These are phyloP conservation scores for Aptenodytes patagonicus DNA, from an alignment of 2,113 vertebrate genomes.

Conservation along the genomic window DNA sequence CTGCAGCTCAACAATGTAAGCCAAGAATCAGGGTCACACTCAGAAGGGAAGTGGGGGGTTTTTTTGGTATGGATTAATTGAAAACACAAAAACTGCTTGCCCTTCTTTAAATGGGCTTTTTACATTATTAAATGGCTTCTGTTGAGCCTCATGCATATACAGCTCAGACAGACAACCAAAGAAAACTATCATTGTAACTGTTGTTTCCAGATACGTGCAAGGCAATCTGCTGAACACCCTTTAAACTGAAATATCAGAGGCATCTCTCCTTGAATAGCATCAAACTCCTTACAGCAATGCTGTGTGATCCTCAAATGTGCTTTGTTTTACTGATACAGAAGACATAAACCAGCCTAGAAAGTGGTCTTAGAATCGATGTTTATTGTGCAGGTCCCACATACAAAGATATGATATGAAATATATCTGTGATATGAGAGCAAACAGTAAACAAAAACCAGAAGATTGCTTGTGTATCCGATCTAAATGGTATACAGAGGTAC, in stretches of 20 bases:
- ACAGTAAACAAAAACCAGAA: background rate
- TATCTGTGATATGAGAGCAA: background rate
- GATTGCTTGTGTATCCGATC: background rate
- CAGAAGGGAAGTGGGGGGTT: accelerated
- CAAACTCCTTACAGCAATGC: background rate
- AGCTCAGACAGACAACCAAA: background rate
- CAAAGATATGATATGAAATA: background rate
- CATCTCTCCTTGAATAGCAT: background rate
- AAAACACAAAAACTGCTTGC: background rate
- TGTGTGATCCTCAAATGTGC: background rate
- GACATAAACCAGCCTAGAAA: background rate
- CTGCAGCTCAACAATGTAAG: background rate
- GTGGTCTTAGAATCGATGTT: background rate
- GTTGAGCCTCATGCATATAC: background rate
- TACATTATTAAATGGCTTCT: background rate
- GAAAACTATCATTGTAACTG: background rate
- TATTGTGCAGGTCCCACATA: background rate
- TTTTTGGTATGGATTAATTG: background rate
- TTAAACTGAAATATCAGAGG: background rate
- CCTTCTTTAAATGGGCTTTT: background rate
- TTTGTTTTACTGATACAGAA: background rate
- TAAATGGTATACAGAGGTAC: background rate
- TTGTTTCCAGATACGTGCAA: background rate
- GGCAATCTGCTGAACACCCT: background rate
- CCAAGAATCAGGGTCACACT: background rate